phyloP scores from a whole-genome alignment of 2,797 vertebrate species.

The Bufotes viridis region DNA sequence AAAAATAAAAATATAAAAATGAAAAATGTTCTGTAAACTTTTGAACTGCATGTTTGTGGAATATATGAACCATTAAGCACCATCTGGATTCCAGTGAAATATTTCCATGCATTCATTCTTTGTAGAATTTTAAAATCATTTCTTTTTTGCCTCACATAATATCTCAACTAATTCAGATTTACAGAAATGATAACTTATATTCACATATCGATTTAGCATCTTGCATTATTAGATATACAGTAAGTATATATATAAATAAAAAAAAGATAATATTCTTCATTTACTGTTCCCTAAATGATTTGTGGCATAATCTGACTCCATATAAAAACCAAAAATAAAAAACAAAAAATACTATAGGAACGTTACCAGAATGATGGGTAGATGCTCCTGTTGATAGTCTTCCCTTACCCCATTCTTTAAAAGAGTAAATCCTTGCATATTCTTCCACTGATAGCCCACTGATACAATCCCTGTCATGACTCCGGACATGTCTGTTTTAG shows the following conservation, averaged over 20 bases:
- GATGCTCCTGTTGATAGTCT: not conserved
- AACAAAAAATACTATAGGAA: not conserved
- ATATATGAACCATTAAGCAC: constrained; percentile 60
- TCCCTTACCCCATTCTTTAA: not conserved
- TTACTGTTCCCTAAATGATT: not conserved
- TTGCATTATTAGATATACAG: not conserved
- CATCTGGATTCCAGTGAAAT: constrained; percentile 46
- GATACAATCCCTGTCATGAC: not conserved
- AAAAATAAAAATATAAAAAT: not conserved
- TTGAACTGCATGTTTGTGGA: constrained; percentile 59
- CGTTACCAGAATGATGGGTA: not conserved
- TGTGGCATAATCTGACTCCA: not conserved
- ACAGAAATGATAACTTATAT: not conserved
- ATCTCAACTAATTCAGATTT: not conserved
- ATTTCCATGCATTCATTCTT: constrained; percentile 35
- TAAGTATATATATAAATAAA: not conserved
- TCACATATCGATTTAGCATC: not conserved
- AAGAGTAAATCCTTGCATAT: not conserved
- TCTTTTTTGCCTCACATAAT: not conserved
- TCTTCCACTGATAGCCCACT: not conserved
- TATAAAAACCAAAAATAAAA: no score
- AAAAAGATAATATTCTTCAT: not conserved
- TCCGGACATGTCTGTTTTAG: not conserved
- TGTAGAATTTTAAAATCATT: not conserved
- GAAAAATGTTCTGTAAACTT: constrained; percentile 51